A percentile compares a stretch with the other conserved stretches of the same genome.
Evolutionary conservation across 35 echinoderm and acorn worm species (phyloP).

Genomic region (Stichopus chloronotus): DNA sequence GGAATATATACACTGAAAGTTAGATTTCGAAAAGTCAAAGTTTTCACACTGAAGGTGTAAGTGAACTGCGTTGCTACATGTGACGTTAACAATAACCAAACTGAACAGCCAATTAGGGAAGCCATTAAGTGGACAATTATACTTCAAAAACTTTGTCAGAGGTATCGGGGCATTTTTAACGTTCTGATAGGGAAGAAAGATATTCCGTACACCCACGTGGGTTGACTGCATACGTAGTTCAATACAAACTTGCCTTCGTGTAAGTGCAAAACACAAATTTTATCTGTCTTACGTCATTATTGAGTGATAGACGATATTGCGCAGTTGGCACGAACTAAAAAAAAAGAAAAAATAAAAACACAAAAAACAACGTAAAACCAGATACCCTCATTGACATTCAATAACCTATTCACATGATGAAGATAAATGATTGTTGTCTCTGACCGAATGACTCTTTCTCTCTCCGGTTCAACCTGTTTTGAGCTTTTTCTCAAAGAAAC

Average conservation of each 20-base stretch:
- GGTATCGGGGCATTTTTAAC: too few species aligned
- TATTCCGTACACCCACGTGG: too few species aligned
- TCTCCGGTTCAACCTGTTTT: not conserved
- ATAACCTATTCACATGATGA: constrained; percentile 19
- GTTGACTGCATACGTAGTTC: not conserved
- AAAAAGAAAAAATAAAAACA: too few species aligned
- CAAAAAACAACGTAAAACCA: not conserved
- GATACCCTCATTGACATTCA: constrained; percentile 14
- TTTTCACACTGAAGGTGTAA: too few species aligned
- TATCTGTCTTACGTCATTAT: constrained; percentile 3
- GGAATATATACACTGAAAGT: too few species aligned
- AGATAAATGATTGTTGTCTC: constrained; percentile 36
- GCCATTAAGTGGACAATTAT: too few species aligned
- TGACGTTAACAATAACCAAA: too few species aligned
- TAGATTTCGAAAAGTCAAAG: too few species aligned
- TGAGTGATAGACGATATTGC: not conserved
- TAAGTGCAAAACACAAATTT: not conserved
- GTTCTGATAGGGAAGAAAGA: too few species aligned
- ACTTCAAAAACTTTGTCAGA: too few species aligned
- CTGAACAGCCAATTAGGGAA: too few species aligned
- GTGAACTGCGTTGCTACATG: too few species aligned
- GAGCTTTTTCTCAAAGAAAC: not conserved
- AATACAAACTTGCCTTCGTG: not conserved
- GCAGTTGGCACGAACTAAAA: not conserved
- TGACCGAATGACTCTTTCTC: not conserved